Evolutionary conservation across 2,888 invertebrate genomes (phyloP), one percentile per base, ranked within the genome.

Genomic region (Cosmia pyralina): DNA sequence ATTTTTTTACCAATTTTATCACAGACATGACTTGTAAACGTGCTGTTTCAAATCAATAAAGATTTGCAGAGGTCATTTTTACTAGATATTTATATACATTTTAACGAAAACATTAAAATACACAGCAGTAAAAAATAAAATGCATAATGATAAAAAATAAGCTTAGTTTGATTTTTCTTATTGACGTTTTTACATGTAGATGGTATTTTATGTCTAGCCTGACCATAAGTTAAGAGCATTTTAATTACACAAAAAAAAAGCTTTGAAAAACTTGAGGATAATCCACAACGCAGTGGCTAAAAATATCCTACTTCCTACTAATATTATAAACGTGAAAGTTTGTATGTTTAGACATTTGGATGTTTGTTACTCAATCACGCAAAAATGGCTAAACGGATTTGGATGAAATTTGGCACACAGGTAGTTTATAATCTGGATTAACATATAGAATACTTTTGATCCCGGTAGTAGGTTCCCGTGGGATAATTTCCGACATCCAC

Each of bases 141-240:
- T 28, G 11, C 15, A 59, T 44, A 13, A 11, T 58, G 7, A 19
- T 22, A 38, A 34, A 72, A 55, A 44, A 41, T n/a, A 13, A 2
- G 10, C 13, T n/a, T 17, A 13, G 13, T 10, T 53, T 15, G 17
- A 44, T 28, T 55, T 70, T 22, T 41, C 13, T 4, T 38, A 22
- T 48, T 15, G 5, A 15, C 0, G 48, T 75, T 73, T 74, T 73
- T 73, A 53, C 13, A 6, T 17, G 8, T 38, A n/a, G 19, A 17
- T 46, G 0, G 4, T 10, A 46, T 60, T 62, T 41, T 55, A n/a
- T 48, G 19, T 57, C 5, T 10, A 41, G 7, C 13, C 22, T 57
- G 57, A 65, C 19, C 15, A 15, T 55, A 41, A 17, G 5, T 17
- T 34, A 34, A 10, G 4, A 44, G 11, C 19, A 46, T 50, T 52